phyloP scores from a whole-genome alignment of 2,888 invertebrate species.

The Drosophila testacea region DNA sequence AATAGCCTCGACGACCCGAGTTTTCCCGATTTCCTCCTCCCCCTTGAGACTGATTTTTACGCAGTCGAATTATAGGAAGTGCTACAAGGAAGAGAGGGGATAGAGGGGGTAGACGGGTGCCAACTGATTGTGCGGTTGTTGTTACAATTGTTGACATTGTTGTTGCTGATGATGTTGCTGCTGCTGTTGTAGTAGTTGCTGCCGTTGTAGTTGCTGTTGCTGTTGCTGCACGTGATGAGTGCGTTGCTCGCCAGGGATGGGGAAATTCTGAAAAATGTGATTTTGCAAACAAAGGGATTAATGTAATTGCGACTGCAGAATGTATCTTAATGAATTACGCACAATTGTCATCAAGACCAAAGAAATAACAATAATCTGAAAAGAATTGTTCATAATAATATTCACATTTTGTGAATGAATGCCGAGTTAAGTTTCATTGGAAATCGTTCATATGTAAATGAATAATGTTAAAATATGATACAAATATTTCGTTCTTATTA shows the following conservation, averaged over 20 bases:
- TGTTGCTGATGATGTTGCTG: conserved; percentile 47
- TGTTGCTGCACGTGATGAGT: conserved; percentile 61
- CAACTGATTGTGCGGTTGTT: conserved; percentile 77
- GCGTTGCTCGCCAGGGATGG: conserved; percentile 34
- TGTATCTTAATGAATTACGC: conserved; percentile 11
- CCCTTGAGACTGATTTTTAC: conserved; percentile 69
- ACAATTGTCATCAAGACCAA: background rate
- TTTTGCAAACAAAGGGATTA: conserved; percentile 44
- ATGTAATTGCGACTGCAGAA: conserved; percentile 26
- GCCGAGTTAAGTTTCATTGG: background rate
- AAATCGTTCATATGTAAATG: background rate
- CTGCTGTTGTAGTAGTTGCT: conserved; percentile 18
- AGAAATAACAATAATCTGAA: background rate
- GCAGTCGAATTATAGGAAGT: conserved; percentile 62
- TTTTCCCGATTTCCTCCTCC: conserved; percentile 10
- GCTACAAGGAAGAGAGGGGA: conserved; percentile 1
- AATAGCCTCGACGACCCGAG: conserved; percentile 64
- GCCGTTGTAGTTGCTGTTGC: conserved; percentile 28
- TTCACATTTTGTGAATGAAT: background rate
- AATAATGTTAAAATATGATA: background rate
- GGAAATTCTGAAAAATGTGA: conserved; percentile 36
- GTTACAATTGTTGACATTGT: conserved; percentile 74
- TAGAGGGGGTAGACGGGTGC: conserved; percentile 33
- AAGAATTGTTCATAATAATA: conserved; percentile 2
- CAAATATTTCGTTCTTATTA: background rate